A percentile compares a stretch with the other conserved stretches of the same genome.
Conservation (phyloP, 2,797 vertebrate genomes). For the Fistularia tabacaria region DNA sequence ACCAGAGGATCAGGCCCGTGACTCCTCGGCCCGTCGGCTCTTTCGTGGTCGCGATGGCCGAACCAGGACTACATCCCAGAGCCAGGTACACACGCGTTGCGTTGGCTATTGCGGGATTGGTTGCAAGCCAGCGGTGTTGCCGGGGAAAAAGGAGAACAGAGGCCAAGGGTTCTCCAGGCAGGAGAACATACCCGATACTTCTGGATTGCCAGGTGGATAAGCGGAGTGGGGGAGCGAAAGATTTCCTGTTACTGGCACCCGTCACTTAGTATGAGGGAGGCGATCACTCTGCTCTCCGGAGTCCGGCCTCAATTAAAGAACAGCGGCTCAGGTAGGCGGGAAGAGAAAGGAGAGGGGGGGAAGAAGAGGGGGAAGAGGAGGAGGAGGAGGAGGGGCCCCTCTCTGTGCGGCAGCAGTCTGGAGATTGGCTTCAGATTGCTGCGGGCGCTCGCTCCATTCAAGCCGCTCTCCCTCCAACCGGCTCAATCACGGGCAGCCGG, state of each 20-base stretch:
- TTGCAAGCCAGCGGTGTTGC: no score
- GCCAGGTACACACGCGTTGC: no score
- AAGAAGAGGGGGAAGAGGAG: conserved; percentile 31
- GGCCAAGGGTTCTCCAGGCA: no score
- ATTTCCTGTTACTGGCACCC: conserved; percentile 50
- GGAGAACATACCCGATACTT: no score
- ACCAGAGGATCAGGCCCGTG: conserved; percentile 38
- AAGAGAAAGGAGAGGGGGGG: conserved; percentile 33
- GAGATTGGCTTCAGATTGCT: conserved; percentile 60
- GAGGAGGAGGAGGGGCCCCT: conserved; percentile 29
- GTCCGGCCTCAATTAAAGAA: conserved; percentile 56
- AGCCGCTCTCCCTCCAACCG: conserved; percentile 31
- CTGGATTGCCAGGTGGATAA: no score
- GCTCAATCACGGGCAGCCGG: conserved; percentile 35
- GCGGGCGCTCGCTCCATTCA: conserved; percentile 48
- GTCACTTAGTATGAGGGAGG: conserved; percentile 56
- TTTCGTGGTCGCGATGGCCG: no score
- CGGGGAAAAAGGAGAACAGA: no score
- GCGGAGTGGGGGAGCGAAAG: no score
- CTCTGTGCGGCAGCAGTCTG: conserved; percentile 44
- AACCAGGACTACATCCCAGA: no score
- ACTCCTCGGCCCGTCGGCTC: conserved; percentile 30
- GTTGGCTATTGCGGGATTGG: no score
- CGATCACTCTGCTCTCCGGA: conserved; percentile 48
- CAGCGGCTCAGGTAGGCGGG: conserved; percentile 35